A percentile compares a stretch with the other conserved stretches of the same genome.
Conservation (phyloP, 1,140 invertebrate species). For the Atta texana region DNA sequence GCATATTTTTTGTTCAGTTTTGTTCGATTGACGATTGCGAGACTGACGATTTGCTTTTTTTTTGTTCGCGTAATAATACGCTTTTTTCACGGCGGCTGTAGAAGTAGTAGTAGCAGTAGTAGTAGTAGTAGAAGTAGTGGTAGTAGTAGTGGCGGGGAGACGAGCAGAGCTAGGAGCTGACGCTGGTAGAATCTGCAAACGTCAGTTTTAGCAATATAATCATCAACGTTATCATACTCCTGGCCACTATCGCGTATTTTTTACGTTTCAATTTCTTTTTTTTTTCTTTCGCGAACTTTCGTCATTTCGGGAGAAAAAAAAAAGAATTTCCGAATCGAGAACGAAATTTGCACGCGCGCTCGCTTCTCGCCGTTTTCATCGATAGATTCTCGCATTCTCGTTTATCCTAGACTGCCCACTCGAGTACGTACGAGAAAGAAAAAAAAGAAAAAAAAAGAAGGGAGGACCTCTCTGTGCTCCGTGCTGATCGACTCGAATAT, state of each 20-base stretch:
- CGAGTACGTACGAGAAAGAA: conserved; percentile 75
- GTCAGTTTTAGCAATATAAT: conserved; percentile 86
- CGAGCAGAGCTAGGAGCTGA: conserved; percentile 86
- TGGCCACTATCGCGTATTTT: conserved; percentile 71
- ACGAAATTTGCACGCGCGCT: conserved; percentile 38
- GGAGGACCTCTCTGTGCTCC: conserved; percentile 60
- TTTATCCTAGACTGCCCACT: conserved; percentile 84
- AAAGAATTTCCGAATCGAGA: background rate
- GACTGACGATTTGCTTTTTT: conserved; percentile 74
- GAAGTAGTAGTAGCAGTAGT: conserved; percentile 81
- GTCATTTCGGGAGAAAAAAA: conserved; percentile 5
- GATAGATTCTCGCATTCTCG: conserved; percentile 61
- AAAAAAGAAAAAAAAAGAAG: conserved; percentile 8
- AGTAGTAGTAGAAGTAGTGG: conserved; percentile 81
- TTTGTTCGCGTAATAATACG: conserved; percentile 38
- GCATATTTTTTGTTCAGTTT: conserved; percentile 84
- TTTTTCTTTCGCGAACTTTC: conserved; percentile 33
- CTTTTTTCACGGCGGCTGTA: conserved; percentile 86
- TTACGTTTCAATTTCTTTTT: conserved; percentile 37
- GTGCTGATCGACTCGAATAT: conserved; percentile 64
- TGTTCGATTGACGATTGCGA: conserved; percentile 76
- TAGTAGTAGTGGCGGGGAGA: conserved; percentile 86
- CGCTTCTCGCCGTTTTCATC: conserved; percentile 57
- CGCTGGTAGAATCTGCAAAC: conserved; percentile 86
- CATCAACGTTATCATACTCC: conserved; percentile 77